These are phyloP conservation scores for Phalanger gymnotis DNA, from an alignment of 2,797 vertebrate species.

Conservation along the genomic window DNA sequence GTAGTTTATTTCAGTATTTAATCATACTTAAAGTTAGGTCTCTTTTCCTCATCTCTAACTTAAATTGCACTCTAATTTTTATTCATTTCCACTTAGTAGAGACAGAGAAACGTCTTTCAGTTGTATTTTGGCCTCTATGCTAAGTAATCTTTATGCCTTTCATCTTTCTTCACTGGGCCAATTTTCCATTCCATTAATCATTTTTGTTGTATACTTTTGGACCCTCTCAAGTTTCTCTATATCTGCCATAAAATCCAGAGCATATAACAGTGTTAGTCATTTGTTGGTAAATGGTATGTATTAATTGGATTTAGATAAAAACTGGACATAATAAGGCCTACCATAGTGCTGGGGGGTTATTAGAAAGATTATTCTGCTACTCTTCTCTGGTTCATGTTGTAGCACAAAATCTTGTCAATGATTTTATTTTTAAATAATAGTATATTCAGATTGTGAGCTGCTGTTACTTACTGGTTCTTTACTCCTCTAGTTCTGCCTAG, in stretches of 20 bases:
- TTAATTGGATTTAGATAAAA: not conserved
- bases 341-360: not conserved
- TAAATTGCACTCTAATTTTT: not conserved
- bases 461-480: conserved; percentile 27
- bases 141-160: not conserved
- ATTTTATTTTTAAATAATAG: not conserved
- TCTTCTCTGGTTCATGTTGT: not conserved
- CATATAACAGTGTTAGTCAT: not conserved
- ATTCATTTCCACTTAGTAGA: not conserved
- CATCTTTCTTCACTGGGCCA: not conserved
- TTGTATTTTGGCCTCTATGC: not conserved
- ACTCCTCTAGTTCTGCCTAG: not conserved
- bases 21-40: not conserved
- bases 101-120: not conserved
- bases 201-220: not conserved
- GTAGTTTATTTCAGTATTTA: not conserved
- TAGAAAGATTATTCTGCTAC: not conserved
- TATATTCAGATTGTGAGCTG: not conserved
- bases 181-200: not conserved
- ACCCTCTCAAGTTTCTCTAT: not conserved
- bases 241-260: not conserved
- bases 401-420: not conserved
- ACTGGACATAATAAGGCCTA: not conserved
- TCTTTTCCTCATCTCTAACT: not conserved
- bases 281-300: not conserved